A percentile compares a stretch with the other conserved stretches of the same genome.
Conservation (phyloP, 2,113 vertebrate genomes). For the Condylura cristata region DNA sequence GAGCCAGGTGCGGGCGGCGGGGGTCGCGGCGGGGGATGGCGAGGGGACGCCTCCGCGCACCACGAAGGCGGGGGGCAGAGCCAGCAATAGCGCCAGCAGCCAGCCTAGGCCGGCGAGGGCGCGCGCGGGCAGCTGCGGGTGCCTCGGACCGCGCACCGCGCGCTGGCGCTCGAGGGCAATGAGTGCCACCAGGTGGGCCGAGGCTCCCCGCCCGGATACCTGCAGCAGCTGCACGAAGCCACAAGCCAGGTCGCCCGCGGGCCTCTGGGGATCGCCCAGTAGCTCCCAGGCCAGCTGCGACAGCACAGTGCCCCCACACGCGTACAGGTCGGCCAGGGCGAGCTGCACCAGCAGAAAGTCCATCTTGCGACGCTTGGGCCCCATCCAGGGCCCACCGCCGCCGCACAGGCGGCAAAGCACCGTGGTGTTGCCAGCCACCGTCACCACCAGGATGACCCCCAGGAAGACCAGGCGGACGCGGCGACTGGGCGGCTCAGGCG, state of each 20-base stretch:
- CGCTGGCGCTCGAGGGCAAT: constrained; percentile 82
- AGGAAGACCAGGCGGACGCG: constrained; percentile 58
- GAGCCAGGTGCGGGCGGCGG: neutral
- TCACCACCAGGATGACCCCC: constrained; percentile 71
- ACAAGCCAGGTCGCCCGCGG: constrained; percentile 73
- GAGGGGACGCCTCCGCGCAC: constrained; percentile 45
- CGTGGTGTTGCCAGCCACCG: constrained; percentile 78
- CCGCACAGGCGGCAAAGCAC: constrained; percentile 79
- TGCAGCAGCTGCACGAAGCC: constrained; percentile 78
- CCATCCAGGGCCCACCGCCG: constrained; percentile 45
- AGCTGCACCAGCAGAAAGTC: constrained; percentile 84
- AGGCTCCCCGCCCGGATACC: constrained; percentile 79
- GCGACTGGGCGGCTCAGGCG: neutral
- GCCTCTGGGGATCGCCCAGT: constrained; percentile 48
- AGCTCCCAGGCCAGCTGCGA: constrained; percentile 77
- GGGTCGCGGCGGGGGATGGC: neutral
- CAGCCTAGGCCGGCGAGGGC: constrained; percentile 77
- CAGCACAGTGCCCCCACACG: constrained; percentile 74
- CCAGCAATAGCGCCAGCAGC: constrained; percentile 82
- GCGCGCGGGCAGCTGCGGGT: constrained; percentile 71
- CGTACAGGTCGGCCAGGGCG: constrained; percentile 83
- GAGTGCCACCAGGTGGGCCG: constrained; percentile 81
- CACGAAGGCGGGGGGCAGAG: constrained; percentile 79
- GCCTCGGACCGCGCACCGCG: constrained; percentile 60
- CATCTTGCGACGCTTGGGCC: constrained; percentile 79